Conservation (phyloP, 2,113 vertebrate genomes). For the Phaethon lepturus region DNA sequence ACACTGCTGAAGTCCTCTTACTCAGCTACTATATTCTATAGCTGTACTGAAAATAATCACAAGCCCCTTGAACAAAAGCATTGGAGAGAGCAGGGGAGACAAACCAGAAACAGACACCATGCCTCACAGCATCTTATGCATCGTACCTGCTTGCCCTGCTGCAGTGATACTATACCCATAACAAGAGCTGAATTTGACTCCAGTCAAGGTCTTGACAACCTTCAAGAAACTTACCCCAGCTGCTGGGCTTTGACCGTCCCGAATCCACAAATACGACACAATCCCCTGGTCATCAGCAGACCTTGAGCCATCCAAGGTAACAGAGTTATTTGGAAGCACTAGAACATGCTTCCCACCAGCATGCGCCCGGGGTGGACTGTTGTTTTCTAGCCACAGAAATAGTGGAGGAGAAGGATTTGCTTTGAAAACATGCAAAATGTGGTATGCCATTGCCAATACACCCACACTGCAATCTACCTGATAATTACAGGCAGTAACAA, state of each 20-base stretch:
- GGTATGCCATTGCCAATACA: not conserved
- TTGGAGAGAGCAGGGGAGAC: not conserved
- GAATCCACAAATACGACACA: constrained; percentile 86
- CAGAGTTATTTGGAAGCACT: constrained; percentile 88
- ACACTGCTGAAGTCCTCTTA: not conserved
- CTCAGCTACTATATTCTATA: not conserved
- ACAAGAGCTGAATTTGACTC: not conserved
- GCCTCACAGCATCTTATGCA: not conserved
- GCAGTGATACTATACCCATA: accelerated
- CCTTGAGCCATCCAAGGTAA: constrained; percentile 86
- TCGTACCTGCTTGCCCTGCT: not conserved
- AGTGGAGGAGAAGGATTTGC: constrained; percentile 46
- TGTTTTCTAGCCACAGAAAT: constrained; percentile 77
- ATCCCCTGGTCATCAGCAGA: constrained; percentile 83
- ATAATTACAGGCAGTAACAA: not conserved
- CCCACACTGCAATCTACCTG: not conserved
- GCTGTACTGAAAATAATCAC: not conserved
- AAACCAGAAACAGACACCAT: not conserved
- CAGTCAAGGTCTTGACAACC: accelerated
- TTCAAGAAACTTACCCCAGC: constrained; percentile 82
- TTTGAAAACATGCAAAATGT: constrained; percentile 1
- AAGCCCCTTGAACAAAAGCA: not conserved
- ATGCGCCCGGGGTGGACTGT: constrained; percentile 79
- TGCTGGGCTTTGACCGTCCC: constrained; percentile 89
- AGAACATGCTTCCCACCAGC: constrained; percentile 88